These are phyloP conservation scores for Balaenoptera acutorostrata DNA, from an alignment of 2,113 vertebrate species.

Conservation along the genomic window DNA sequence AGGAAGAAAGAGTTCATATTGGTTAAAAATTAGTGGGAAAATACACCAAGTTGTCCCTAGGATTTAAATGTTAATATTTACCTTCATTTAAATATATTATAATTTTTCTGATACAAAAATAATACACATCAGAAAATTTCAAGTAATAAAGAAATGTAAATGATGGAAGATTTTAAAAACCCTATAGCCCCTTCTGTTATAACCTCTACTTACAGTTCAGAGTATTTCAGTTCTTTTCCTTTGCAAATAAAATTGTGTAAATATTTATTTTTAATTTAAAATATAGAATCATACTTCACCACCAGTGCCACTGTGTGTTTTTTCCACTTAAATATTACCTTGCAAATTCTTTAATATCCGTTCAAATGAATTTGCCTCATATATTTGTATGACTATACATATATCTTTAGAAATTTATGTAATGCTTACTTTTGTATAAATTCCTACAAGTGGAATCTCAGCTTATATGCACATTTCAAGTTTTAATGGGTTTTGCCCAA, in stretches of 20 bases:
- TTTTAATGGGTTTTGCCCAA: not conserved
- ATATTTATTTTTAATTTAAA: not conserved
- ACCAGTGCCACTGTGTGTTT: not conserved
- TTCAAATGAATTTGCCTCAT: not conserved
- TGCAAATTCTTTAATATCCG: not conserved
- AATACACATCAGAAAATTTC: not conserved
- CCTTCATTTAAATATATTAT: not conserved
- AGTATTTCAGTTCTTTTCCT: not conserved
- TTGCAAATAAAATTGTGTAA: not conserved
- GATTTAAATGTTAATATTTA: not conserved
- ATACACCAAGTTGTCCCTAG: not conserved
- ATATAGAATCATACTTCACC: not conserved
- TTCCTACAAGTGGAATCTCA: not conserved
- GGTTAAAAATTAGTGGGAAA: not conserved
- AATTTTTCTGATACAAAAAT: not conserved
- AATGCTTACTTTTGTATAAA: not conserved
- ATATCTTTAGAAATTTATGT: not conserved
- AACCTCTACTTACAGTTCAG: not conserved
- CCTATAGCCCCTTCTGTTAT: not conserved
- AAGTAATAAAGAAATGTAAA: not conserved
- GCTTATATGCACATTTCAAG: not conserved
- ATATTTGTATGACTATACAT: too few species aligned
- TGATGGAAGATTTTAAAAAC: not conserved
- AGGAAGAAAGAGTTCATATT: not conserved
- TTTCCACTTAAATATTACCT: not conserved